Evolutionary conservation across 2,113 vertebrate species (phyloP).

Genomic region (Megaleporinus macrocephalus): DNA sequence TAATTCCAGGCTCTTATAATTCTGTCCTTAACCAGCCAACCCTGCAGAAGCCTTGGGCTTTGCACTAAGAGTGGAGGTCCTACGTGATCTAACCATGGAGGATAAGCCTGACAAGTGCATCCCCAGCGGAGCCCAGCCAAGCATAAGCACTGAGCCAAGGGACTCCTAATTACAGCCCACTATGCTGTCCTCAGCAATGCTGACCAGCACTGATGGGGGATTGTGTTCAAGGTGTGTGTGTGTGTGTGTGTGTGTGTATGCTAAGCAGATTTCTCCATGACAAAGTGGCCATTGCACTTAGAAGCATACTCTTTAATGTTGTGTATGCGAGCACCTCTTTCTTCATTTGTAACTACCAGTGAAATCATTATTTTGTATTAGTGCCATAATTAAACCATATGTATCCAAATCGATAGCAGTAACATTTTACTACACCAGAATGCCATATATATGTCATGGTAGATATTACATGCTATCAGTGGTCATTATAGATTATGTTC

Average conservation of each 20-base stretch:
- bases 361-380: not conserved
- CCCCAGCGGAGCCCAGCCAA: slow-evolving; percentile 67
- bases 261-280: slow-evolving; percentile 59
- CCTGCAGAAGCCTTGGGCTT: not conserved
- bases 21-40: slow-evolving; percentile 16
- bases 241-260: slow-evolving; percentile 44
- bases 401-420: not conserved
- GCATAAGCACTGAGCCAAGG: slow-evolving; percentile 60
- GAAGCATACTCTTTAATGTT: not conserved
- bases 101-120: slow-evolving; percentile 41
- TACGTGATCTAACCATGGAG: slow-evolving; percentile 18
- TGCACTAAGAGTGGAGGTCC: not conserved
- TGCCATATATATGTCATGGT: too few relatives aligned
- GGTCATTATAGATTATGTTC: too few relatives aligned
- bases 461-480: too few relatives aligned
- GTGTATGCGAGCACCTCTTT: not conserved
- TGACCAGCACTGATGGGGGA: slow-evolving; percentile 67
- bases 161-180: slow-evolving; percentile 67
- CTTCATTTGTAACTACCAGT: not conserved
- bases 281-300: not conserved
- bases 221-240: slow-evolving; percentile 61
- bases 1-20: not conserved
- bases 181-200: slow-evolving; percentile 70
- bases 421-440: too few relatives aligned
- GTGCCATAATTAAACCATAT: too few relatives aligned